These are phyloP conservation scores for Germaria angustata DNA, from an alignment of 2,888 invertebrate species.

Conservation along the genomic window DNA sequence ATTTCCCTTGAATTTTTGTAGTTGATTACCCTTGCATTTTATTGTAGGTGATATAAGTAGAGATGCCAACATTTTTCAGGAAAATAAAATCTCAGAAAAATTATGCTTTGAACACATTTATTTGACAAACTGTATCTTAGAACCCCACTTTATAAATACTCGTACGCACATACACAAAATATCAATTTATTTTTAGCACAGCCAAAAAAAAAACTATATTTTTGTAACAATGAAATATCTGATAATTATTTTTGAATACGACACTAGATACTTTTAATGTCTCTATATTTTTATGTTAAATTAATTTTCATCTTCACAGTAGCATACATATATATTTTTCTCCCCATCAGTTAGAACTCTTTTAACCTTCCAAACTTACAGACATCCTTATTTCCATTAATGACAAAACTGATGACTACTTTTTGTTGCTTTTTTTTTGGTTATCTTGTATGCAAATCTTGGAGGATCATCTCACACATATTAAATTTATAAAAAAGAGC, in stretches of 20 bases:
- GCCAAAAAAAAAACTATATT: not conserved
- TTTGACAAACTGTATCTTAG: too few relatives aligned
- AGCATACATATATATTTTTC: not conserved
- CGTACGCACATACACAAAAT: not conserved
- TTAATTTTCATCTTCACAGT: conserved; percentile 40
- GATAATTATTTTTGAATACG: conserved; percentile 39
- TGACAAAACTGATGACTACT: conserved; percentile 48
- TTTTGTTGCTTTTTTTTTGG: conserved; percentile 51
- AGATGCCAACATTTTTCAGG: too few relatives aligned
- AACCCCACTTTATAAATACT: too few relatives aligned
- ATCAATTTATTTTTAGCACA: not conserved
- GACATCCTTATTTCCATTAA: conserved; percentile 36
- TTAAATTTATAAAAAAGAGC: not conserved
- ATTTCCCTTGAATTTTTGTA: too few relatives aligned
- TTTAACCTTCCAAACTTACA: conserved; percentile 28
- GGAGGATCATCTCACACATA: conserved; percentile 47
- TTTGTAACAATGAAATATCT: conserved; percentile 9
- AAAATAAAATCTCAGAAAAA: too few relatives aligned
- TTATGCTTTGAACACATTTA: too few relatives aligned
- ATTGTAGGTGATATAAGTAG: too few relatives aligned
- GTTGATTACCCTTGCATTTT: too few relatives aligned
- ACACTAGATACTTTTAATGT: conserved; percentile 38
- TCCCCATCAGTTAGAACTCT: conserved; percentile 14
- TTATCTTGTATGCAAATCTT: conserved; percentile 53
- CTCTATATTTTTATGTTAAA: conserved; percentile 45